Evolutionary conservation across 1,140 invertebrate species (phyloP).

Genomic region (Formica selysi): DNA sequence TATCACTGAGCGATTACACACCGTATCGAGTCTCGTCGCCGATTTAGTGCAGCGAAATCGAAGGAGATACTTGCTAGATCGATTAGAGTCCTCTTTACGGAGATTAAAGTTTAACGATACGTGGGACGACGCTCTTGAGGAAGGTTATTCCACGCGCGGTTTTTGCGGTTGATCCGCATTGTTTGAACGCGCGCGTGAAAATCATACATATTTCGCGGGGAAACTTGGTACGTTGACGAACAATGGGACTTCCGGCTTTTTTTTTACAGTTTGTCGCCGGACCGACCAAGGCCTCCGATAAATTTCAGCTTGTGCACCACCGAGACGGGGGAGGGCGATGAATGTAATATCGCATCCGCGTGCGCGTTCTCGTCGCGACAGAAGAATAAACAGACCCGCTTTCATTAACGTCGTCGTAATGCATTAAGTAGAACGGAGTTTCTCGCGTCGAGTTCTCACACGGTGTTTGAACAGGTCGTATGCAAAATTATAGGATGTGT

Average conservation of each 20-base stretch:
- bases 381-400: constrained; percentile 56
- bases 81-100: constrained; percentile 11
- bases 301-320: constrained; percentile 54
- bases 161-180: constrained; percentile 48
- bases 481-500: constrained; percentile 9
- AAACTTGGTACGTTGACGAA: constrained; percentile 50
- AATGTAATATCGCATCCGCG: constrained; percentile 46
- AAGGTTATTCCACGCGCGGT: constrained; percentile 14
- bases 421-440: constrained; percentile 50
- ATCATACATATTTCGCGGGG: constrained; percentile 77
- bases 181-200: constrained; percentile 59
- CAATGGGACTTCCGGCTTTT: constrained; percentile 72
- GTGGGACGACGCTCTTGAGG: constrained; percentile 35
- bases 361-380: not conserved
- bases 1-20: constrained; percentile 8
- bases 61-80: not conserved
- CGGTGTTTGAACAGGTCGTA: constrained; percentile 32
- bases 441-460: constrained; percentile 8
- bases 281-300: constrained; percentile 58
- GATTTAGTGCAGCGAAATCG: constrained; percentile 22
- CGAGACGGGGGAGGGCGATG: not conserved
- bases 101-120: constrained; percentile 25
- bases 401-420: constrained; percentile 62
- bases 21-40: constrained; percentile 8
- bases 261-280: constrained; percentile 59